A percentile compares a stretch with the other conserved stretches of the same genome.
Evolutionary conservation across 35 echinoderm and acorn worm genomes (phyloP).

Genomic region (Anneissia japonica): DNA sequence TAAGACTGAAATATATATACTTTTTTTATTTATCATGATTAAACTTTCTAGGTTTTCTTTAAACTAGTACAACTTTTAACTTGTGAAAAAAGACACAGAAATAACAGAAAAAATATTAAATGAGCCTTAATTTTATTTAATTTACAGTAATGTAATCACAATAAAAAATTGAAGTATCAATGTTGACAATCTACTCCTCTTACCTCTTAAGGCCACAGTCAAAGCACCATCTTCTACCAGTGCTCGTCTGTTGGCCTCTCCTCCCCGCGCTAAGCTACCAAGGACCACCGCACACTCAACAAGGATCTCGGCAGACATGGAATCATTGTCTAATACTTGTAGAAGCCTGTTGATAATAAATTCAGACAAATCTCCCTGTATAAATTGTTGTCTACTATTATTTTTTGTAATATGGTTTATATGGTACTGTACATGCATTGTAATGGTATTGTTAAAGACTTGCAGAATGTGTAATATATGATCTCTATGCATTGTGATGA

Average conservation of each 20-base stretch:
- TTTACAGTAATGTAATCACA: no score
- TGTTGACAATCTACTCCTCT: no score
- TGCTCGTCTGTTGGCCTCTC: conserved; percentile 60
- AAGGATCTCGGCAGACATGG: conserved; percentile 55
- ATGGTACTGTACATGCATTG: background rate
- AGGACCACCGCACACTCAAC: conserved; percentile 83
- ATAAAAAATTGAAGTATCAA: no score
- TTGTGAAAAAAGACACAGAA: no score
- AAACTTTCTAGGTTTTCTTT: no score
- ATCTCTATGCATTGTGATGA: background rate
- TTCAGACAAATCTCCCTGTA: no score
- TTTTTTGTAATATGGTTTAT: background rate
- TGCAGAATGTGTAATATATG: background rate
- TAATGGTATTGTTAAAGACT: background rate
- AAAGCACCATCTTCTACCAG: conserved; percentile 77
- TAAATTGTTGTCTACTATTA: background rate
- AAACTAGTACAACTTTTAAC: no score
- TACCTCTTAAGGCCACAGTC: conserved; percentile 82
- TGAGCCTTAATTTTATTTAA: no score
- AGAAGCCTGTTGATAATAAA: conserved; percentile 48
- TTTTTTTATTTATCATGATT: no score
- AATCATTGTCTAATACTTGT: conserved; percentile 55
- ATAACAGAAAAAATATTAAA: no score
- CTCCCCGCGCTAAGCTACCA: conserved; percentile 87
- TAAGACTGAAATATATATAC: no score